These are phyloP conservation scores for Pheosia tremula DNA, from an alignment of 2,888 invertebrate species.

Conservation along the genomic window DNA sequence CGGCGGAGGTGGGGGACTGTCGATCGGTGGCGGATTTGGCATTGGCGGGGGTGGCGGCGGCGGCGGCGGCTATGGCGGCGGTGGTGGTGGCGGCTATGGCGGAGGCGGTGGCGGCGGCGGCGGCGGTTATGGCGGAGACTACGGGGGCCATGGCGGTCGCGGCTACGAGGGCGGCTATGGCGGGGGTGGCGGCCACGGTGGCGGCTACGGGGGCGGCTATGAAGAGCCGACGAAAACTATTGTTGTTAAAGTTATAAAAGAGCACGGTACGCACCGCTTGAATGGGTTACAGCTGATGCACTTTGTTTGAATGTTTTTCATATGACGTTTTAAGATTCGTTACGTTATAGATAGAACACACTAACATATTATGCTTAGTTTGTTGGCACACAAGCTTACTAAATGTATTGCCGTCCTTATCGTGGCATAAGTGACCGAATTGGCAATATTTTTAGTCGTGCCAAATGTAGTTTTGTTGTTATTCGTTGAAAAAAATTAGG, in stretches of 20 bases:
- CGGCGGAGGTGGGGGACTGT: constrained; percentile 33
- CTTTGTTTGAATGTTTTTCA: not conserved
- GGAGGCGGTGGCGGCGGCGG: constrained; percentile 44
- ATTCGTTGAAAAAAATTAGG: too few relatives aligned
- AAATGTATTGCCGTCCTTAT: too few relatives aligned
- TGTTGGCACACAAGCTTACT: too few relatives aligned
- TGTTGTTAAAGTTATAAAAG: constrained; percentile 58
- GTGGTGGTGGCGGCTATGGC: constrained; percentile 37
- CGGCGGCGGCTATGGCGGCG: constrained; percentile 20
- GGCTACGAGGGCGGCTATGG: constrained; percentile 25
- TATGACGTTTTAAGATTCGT: not conserved
- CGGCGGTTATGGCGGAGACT: constrained; percentile 24
- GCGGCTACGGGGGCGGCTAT: constrained; percentile 41
- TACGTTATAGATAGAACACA: too few relatives aligned
- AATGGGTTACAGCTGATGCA: not conserved
- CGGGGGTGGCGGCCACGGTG: constrained; percentile 31
- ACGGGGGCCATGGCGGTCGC: constrained; percentile 27
- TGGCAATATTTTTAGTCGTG: too few relatives aligned
- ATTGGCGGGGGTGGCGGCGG: constrained; percentile 44
- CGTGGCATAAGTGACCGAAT: too few relatives aligned
- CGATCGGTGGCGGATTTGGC: constrained; percentile 30
- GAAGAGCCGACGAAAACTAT: constrained; percentile 56
- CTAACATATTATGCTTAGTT: too few relatives aligned
- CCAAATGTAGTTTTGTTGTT: too few relatives aligned
- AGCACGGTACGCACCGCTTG: constrained; percentile 45